A percentile compares a stretch with the other conserved stretches of the same genome.
phyloP scores from a whole-genome alignment of 1,140 invertebrate genomes.

The Tetramorium parvispinum region DNA sequence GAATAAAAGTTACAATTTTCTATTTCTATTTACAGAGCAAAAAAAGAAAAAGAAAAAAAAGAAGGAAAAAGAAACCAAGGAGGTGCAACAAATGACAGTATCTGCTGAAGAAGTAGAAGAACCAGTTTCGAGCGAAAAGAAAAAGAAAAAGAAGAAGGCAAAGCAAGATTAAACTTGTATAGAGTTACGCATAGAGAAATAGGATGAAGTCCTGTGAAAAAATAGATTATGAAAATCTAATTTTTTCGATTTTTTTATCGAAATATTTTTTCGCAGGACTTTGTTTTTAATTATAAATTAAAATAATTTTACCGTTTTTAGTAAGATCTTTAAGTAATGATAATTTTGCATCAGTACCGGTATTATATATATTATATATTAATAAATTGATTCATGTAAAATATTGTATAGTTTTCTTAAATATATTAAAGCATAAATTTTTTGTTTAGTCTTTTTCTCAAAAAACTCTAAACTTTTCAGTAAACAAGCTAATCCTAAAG shows the following conservation, averaged over 20 bases:
- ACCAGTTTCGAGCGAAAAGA: constrained; percentile 76
- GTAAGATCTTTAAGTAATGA: background rate
- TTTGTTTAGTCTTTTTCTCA: constrained; percentile 2
- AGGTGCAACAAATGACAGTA: constrained; percentile 69
- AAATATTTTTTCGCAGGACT: constrained; percentile 13
- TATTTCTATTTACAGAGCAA: constrained; percentile 66
- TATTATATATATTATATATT: constrained; percentile 10
- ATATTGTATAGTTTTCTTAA: constrained; percentile 23
- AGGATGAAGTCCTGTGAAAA: background rate
- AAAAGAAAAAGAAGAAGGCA: constrained; percentile 83
- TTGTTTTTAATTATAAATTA: constrained; percentile 22
- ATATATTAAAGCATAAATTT: constrained; percentile 23
- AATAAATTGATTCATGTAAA: constrained; percentile 41
- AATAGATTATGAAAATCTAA: background rate
- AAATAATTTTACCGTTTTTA: background rate
- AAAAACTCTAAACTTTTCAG: background rate
- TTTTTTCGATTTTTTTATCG: background rate
- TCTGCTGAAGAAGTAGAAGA: constrained; percentile 50
- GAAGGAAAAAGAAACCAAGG: constrained; percentile 76
- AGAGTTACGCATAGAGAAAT: background rate
- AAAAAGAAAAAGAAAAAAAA: constrained; percentile 84
- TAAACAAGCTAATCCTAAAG: background rate
- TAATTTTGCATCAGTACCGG: background rate
- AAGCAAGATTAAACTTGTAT: constrained; percentile 62
- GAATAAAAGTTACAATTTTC: constrained; percentile 21